These are phyloP conservation scores for Drosophila multiciliata DNA, from an alignment of 2,888 invertebrate species.

Conservation along the genomic window DNA sequence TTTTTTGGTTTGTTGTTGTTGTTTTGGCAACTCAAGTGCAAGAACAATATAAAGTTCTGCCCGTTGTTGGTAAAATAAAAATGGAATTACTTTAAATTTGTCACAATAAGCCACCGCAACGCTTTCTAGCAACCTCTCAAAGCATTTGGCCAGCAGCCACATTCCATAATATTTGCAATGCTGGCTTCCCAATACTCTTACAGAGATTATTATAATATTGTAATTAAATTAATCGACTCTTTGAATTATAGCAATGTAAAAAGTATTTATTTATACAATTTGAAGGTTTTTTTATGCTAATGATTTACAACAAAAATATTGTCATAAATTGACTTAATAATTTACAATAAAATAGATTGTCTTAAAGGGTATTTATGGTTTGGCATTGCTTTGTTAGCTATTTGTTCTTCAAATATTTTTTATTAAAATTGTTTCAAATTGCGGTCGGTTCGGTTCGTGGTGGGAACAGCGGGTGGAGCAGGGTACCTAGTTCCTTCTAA, in stretches of 20 bases:
- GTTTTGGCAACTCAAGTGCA: conserved; percentile 40
- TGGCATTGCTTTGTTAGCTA: not conserved
- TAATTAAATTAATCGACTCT: not conserved
- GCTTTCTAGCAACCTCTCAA: conserved; percentile 24
- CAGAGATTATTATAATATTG: not conserved
- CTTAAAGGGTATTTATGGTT: conserved; percentile 8
- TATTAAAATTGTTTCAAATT: conserved; percentile 82
- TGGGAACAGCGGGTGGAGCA: not conserved
- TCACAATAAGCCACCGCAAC: conserved; percentile 74
- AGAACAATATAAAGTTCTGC: conserved; percentile 66
- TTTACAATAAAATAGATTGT: not conserved
- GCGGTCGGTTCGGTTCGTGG: conserved; percentile 38
- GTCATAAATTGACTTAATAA: not conserved
- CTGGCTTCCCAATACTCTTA: conserved; percentile 31
- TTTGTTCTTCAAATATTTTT: conserved; percentile 53
- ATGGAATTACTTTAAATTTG: conserved; percentile 82
- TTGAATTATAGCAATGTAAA: not conserved
- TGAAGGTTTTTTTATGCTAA: not conserved
- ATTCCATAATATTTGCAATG: conserved; percentile 50
- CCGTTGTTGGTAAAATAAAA: conserved; percentile 72
- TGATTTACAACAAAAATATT: not conserved
- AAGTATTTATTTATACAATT: not conserved
- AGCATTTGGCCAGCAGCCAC: conserved; percentile 23
- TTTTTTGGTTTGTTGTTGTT: conserved; percentile 36
- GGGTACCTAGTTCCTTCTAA: conserved; percentile 57